These are phyloP conservation scores for Margaritifera margaritifera DNA, from an alignment of 2,888 invertebrate genomes.

Conservation along the genomic window DNA sequence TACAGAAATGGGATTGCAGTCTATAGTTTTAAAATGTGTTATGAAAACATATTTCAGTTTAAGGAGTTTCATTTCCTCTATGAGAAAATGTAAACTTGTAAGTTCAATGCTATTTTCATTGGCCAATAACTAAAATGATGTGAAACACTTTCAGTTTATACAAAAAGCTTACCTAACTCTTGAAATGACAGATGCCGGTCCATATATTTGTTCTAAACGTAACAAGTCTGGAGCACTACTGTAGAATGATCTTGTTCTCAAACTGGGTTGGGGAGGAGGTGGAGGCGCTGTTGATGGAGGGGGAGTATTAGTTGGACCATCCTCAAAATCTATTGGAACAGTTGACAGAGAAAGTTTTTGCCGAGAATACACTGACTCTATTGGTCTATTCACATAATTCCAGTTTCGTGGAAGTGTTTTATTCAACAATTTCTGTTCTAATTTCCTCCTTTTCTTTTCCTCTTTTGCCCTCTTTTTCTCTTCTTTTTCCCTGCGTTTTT, in stretches of 20 bases:
- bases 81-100: too few species aligned
- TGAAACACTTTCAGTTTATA: too few species aligned
- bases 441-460: conserved; percentile 56
- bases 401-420: conserved; percentile 56
- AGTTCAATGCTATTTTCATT: too few species aligned
- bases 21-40: too few species aligned
- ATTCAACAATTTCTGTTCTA: conserved; percentile 51
- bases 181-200: conserved; percentile 19
- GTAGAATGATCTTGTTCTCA: conserved; percentile 41
- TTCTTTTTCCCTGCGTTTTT: conserved; percentile 53
- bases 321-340: conserved; percentile 59
- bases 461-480: conserved; percentile 56
- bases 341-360: conserved; percentile 49
- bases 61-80: too few species aligned
- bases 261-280: conserved; percentile 38
- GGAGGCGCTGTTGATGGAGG: conserved; percentile 40
- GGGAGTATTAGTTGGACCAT: conserved; percentile 37
- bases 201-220: conserved; percentile 59
- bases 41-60: too few species aligned
- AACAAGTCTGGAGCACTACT: conserved; percentile 59
- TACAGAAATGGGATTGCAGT: too few species aligned
- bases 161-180: too few species aligned
- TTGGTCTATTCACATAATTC: conserved; percentile 38
- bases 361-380: conserved; percentile 50
- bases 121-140: too few species aligned